Evolutionary conservation across 2,797 vertebrate genomes (phyloP), one percentile per base, ranked within the genome.

Genomic region (Selene dorsalis): DNA sequence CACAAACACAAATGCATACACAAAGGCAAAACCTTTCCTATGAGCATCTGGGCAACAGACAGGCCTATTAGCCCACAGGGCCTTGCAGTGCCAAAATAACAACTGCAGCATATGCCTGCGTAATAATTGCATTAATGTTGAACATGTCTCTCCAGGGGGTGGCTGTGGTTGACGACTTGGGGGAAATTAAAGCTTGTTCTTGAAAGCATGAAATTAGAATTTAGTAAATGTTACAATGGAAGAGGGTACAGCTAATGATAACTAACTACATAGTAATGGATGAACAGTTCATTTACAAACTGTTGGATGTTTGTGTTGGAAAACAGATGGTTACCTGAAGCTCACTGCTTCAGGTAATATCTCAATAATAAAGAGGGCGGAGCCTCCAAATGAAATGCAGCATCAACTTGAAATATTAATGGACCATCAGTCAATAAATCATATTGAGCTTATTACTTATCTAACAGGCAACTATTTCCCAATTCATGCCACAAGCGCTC

Each of bases 91-190:
- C 91, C 92, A 93, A 91, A 92, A 93, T 88, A 93, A 94, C 93
- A 94, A 93, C 92, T 88, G 88, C 89, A 91, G 88, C 93, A 94
- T 94, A 94, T 94, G 93, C 80, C 90, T 83, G 88, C 63, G 90
- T 93, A 94, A 93, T 94, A 94, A 94, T 92, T 94, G 92, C 92
- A 94, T 94, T 94, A 92, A 94, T 94, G 93, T 93, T 91, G 89
- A 91, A 93, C 93, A 93, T 80, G 87, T 84, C 92, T 94, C 93
- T 90, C 89, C 69, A 64, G 92, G 91, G 91, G 87, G 73, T 32
- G 78, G 69, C 77, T 85, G 77, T 48, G 72, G 81, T 86, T 87
- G 84, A 86, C 67, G 83, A 91, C 90, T 87, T 87, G 57, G 69
- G 89, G 87, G 82, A 87, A 89, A 91, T 91, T 89, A 90, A 85